Evolutionary conservation across 1,140 invertebrate genomes (phyloP), one percentile per base, ranked within the genome.

Genomic region (Spodoptera frugiperda): DNA sequence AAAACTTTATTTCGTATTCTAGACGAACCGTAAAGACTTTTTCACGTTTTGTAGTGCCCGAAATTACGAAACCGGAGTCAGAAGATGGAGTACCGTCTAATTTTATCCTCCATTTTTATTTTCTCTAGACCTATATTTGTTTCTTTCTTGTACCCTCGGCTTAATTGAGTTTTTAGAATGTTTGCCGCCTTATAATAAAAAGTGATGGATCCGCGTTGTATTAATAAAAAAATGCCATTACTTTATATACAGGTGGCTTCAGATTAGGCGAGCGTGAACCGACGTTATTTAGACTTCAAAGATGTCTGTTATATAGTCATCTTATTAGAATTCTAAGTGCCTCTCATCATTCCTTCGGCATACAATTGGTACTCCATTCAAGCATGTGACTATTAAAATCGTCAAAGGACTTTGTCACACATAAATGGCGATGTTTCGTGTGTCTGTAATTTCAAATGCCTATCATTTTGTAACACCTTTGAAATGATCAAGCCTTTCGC

Each of bases 81-180:
- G 30, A 65, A 65, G 39, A 46, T 48, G 15, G 17, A 65, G 15
- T 1, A 65, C 61, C 53, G 10, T 15, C 17, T 55, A 17, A 55
- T 55, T 55, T 55, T 19, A 12, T 48, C 14, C 21, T 39, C 11
- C 17, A 2, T 1, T 65, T 65, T 65, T 12, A 11, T 44, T 48
- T 65, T 46, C 61, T 19, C 15, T 17, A 65, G 39, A 19, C 39
- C 61, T 46, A 46, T 46, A 33, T 19, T 44, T 65, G 14, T 15
- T 61, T 61, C 9, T 39, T 61, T 44, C 57, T 14, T 48, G 17
- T 65, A 46, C 46, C n/a, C 2, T 48, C n/a, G 11, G 2, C 15
- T 65, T 65, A 65, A 65, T 65, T 65, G 39, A 65, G 25, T 65
- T 65, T 65, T 48, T 48, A 21, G 61, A 65, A 65, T 12, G 44